Conservation (phyloP, 1,140 invertebrate genomes). For the Macrotrachela quadricornifera region DNA sequence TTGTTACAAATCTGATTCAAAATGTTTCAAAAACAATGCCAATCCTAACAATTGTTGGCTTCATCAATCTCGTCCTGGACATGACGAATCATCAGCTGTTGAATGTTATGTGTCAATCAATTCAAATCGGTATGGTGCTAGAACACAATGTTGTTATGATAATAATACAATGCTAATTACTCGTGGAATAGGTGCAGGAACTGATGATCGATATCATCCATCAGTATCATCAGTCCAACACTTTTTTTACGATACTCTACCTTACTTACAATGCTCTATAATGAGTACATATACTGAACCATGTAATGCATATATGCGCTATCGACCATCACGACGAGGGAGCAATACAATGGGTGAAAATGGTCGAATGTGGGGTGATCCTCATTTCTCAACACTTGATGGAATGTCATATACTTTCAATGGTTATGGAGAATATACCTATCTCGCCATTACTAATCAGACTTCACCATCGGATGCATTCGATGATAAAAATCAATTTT, state of each 20-base stretch:
- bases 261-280: not conserved
- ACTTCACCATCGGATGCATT: no score
- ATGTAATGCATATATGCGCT: not conserved
- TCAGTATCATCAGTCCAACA: not conserved
- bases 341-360: no score
- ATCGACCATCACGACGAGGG: not conserved
- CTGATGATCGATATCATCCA: not conserved
- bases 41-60: no score
- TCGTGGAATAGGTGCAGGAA: not conserved
- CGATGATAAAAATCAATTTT: no score
- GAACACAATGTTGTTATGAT: not conserved
- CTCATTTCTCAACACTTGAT: conserved; percentile 12
- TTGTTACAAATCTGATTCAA: no score
- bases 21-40: no score
- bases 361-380: conserved; percentile 9
- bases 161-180: not conserved
- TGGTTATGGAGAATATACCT: conserved; percentile 12
- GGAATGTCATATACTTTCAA: conserved; percentile 13
- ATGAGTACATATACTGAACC: not conserved
- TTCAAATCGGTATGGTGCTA: not conserved
- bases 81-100: no score
- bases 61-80: no score
- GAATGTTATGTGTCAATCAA: not conserved
- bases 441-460: conserved; percentile 4
- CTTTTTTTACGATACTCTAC: not conserved